Conservation (phyloP, 2,888 invertebrate genomes). For the Cordilura impudica region DNA sequence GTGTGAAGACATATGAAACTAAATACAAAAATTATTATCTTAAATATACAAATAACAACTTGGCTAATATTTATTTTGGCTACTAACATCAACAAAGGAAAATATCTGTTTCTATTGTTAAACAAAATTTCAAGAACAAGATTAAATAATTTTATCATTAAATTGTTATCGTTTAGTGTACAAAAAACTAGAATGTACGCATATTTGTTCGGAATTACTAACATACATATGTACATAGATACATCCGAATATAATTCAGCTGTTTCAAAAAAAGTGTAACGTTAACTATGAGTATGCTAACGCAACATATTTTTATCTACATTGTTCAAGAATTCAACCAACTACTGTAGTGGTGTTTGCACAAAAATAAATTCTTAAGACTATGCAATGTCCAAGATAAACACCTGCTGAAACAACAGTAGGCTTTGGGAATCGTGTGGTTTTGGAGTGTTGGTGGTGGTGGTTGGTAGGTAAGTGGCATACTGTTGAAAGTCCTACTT, state of each 20-base stretch:
- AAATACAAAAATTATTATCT: background rate
- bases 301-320: slow-evolving; percentile 51
- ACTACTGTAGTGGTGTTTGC: slow-evolving; percentile 45
- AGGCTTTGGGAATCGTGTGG: background rate
- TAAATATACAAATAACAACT: background rate
- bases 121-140: slow-evolving; percentile 41
- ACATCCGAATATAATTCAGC: slow-evolving; percentile 50
- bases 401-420: slow-evolving; percentile 54
- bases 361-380: slow-evolving; percentile 44
- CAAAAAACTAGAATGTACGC: too few relatives aligned
- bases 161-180: slow-evolving; percentile 44
- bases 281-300: background rate
- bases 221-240: too few relatives aligned
- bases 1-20: background rate
- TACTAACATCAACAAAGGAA: slow-evolving; percentile 4
- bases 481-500: background rate
- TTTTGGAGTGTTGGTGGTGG: slow-evolving; percentile 1
- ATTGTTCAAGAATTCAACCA: slow-evolving; percentile 2
- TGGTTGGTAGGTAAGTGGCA: slow-evolving; percentile 24
- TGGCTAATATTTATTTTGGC: slow-evolving; percentile 26
- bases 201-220: too few relatives aligned
- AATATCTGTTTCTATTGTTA: background rate
- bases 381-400: slow-evolving; percentile 50
- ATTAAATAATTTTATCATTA: slow-evolving; percentile 52
- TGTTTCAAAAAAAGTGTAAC: slow-evolving; percentile 34